Evolutionary conservation across 2,888 invertebrate genomes (phyloP), one percentile per base, ranked within the genome.

Genomic region (Smittia aterrima): DNA sequence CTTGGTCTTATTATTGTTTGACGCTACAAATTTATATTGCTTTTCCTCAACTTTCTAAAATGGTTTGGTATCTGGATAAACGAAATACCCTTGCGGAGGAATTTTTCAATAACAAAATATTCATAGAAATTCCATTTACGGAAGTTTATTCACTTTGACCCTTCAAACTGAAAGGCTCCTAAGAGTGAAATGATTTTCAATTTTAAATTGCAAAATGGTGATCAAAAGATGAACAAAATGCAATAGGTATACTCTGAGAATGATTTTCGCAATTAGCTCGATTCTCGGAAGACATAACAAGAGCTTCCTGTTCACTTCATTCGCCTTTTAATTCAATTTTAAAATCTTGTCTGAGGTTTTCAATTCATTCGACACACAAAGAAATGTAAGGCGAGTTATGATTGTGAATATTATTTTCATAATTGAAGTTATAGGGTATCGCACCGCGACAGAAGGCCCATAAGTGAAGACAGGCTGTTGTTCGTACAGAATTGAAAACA

Each of bases 321-420:
- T 24, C 41, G 70, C 53, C 53, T 20, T 27, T 53, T 22, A 25
- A 41, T 32, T 66, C 13, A 13, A 11, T 7, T 64, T 16, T 20
- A 54, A 72, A 58, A 22, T 62, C 32, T 54, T 58, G 53, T 72
- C 58, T 72, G 72, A 40, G 72, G 72, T 72, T 72, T 72, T 72
- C 16, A n/a, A 67, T 32, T 41, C 32, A 67, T 20, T 40, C 6
- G 27, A 25, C 13, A 13, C 32, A 66, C n/a, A 22, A 27, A 64
- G 64, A 2, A 64, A 25, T 64, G 20, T 3, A 7, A 22, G 20
- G 58, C 64, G 22, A 20, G 9, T 64, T 13, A 27, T 27, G 27
- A 64, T 7, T 20, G 25, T 64, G 27, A 64, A 64, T 64, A 64
- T 64, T 64, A 64, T 25, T 64, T 64, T 64, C 64, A 64, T 64